Evolutionary conservation across 2,888 invertebrate genomes (phyloP), one percentile per base, ranked within the genome.

Genomic region (Pelosia muscerda): DNA sequence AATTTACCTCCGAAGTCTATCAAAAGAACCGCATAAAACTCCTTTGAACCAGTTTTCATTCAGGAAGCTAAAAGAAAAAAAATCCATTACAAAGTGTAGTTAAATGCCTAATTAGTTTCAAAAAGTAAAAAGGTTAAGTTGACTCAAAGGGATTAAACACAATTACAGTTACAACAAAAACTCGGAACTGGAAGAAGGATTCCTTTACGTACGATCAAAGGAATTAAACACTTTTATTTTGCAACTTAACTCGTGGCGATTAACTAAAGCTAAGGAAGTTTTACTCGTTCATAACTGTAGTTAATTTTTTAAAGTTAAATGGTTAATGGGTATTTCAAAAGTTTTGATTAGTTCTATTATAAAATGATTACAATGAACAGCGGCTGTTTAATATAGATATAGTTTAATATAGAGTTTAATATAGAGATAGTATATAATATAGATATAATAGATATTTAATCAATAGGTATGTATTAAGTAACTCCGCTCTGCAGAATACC

Each of bases 91-190:
- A 59, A 81, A 79, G 68, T 79, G 72, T 66, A 73, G 73, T 80
- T 78, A 72, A 82, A 78, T 78, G 71, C 73, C 78, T 81, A 83
- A 84, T 83, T 80, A 83, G 76, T 79, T 82, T 75, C 54, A 69
- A 76, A 79, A 73, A 78, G 68, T 76, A 34, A 66, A 77, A 77
- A 76, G 70, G 64, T 55, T 13, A 69, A 71, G 71, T 74, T 76
- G 53, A 71, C 64, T 72, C 56, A 68, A 77, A 82, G 69, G 74
- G 72, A 75, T 76, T 76, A 74, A 74, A 75, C 64, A 74, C 71
- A 73, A 65, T 76, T 80, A 74, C 71, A 73, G 63, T 76, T 80
- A 67, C 38, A 67, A 67, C 22, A 54, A 66, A 72, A 73, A 68
- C 76, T 73, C 38, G 63, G 74, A 72, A 58, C 71, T 61, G 65